A percentile compares a stretch with the other conserved stretches of the same genome.
Conservation (phyloP, 1,140 invertebrate species). For the Eubasilissa regina region DNA sequence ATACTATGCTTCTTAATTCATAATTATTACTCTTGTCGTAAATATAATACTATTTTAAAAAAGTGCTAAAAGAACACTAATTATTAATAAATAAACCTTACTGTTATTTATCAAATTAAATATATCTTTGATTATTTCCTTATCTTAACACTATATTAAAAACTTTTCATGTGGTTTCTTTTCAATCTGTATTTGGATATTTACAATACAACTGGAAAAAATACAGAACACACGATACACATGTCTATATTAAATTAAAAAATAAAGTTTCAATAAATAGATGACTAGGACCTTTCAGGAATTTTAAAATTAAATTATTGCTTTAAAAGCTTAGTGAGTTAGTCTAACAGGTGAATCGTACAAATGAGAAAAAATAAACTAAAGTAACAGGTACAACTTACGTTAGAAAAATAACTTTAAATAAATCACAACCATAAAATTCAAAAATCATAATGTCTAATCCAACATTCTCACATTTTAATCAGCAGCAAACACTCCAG, state of each 20-base stretch:
- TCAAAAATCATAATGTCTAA: not conserved
- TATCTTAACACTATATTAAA: slow-evolving; percentile 8
- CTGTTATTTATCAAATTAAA: not conserved
- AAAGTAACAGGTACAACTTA: slow-evolving; percentile 23
- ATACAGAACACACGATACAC: not conserved
- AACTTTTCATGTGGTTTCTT: slow-evolving; percentile 7
- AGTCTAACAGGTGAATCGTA: slow-evolving; percentile 51
- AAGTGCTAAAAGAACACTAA: slow-evolving; percentile 37
- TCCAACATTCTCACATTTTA: too few relatives aligned
- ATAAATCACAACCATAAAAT: slow-evolving; percentile 48
- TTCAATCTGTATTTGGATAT: not conserved
- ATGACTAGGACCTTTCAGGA: slow-evolving; percentile 53
- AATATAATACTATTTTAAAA: slow-evolving; percentile 23
- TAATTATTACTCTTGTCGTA: slow-evolving; percentile 54
- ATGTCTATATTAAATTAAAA: slow-evolving; percentile 21
- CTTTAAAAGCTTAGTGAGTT: slow-evolving; percentile 58
- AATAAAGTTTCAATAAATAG: slow-evolving; percentile 17
- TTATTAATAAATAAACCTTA: slow-evolving; percentile 20
- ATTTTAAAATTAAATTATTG: slow-evolving; percentile 56
- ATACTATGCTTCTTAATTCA: slow-evolving; percentile 41
- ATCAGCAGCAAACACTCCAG: too few relatives aligned
- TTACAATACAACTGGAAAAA: slow-evolving; percentile 29
- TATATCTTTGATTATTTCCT: slow-evolving; percentile 37
- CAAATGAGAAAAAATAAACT: slow-evolving; percentile 1
- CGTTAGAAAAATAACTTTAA: slow-evolving; percentile 19